Evolutionary conservation across 1,140 invertebrate species (phyloP), one percentile per base, ranked within the genome.

Genomic region (Drosophila setifemur): DNA sequence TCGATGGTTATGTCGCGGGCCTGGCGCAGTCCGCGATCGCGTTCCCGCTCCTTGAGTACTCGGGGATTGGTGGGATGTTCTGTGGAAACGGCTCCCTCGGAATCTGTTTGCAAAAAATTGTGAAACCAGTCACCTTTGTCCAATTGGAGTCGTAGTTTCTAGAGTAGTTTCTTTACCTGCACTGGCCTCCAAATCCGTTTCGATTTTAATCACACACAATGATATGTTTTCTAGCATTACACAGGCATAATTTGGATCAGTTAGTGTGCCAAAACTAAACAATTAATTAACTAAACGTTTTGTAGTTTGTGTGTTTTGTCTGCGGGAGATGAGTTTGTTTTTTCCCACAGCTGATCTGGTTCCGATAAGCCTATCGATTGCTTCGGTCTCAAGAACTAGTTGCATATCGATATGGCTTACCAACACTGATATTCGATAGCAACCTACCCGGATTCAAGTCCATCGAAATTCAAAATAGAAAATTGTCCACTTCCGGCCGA

Each of bases 1-100:
- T 95, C 94, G 5, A 95, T 92, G 35, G 91, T 93, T 44, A 95
- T 94, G 55, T 94, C 92, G 26, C 91, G 91, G 1, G 92, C 85
- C 77, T 93, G 92, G 42, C 94, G 89, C 63, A 92, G 91, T 33
- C 93, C 94, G 31, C 93, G 90, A 70, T 90, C 89, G 53, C 92
- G 91, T 77, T 92, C 92, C 6, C 83, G 68, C 21, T 90, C 89
- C 44, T 89, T 90, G 19, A 73, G 82, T 1, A 86, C 70, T 0
- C 89, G 79, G 1, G 89, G 87, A 81, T 90, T 90, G 7, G 73
- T 86, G 33, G 83, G 90, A 60, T 90, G 89, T 35, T 90, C 89
- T 2, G 79, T 35, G 25, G 87, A 88, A 11, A 89, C 89, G 11
- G 89, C 89, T 29, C 89, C 89, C 19, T 85, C 63, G 8, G 52